Evolutionary conservation across 2,797 vertebrate species (phyloP).

Genomic region (Spatula versicolor): DNA sequence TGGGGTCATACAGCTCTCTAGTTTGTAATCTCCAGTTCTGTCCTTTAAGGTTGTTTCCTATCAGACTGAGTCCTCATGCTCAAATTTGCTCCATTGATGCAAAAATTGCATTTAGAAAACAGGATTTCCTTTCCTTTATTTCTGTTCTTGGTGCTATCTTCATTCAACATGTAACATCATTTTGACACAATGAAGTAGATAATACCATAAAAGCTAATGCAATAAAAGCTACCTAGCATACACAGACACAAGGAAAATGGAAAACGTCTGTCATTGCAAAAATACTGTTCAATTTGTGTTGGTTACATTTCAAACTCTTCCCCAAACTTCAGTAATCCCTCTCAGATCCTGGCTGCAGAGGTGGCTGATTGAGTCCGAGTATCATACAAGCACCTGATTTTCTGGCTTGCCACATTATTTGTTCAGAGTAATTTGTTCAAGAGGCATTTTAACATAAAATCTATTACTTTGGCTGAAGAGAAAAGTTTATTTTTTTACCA

Average conservation of each 20-base stretch:
- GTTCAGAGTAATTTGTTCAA: neutral
- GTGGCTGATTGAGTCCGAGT: neutral
- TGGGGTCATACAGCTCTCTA: neutral
- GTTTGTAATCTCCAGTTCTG: neutral
- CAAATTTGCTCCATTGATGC: constrained; percentile 22
- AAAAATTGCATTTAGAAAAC: constrained; percentile 46
- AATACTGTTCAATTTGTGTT: neutral
- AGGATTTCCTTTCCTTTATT: constrained; percentile 15
- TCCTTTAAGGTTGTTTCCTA: constrained; percentile 26
- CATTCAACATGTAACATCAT: neutral
- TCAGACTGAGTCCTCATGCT: neutral
- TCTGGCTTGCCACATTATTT: neutral
- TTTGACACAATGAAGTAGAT: constrained; percentile 11
- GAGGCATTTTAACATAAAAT: neutral
- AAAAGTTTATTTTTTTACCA: neutral
- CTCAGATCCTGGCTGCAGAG: neutral
- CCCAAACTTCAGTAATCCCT: neutral
- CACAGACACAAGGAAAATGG: neutral
- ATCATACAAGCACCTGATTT: neutral
- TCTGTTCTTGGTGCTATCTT: neutral
- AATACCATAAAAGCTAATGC: neutral
- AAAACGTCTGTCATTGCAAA: neutral
- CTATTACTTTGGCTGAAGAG: neutral
- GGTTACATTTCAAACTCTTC: neutral
- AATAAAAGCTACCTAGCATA: neutral